Evolutionary conservation across 2,113 vertebrate genomes (phyloP).

Genomic region (Bambusicola thoracicus): DNA sequence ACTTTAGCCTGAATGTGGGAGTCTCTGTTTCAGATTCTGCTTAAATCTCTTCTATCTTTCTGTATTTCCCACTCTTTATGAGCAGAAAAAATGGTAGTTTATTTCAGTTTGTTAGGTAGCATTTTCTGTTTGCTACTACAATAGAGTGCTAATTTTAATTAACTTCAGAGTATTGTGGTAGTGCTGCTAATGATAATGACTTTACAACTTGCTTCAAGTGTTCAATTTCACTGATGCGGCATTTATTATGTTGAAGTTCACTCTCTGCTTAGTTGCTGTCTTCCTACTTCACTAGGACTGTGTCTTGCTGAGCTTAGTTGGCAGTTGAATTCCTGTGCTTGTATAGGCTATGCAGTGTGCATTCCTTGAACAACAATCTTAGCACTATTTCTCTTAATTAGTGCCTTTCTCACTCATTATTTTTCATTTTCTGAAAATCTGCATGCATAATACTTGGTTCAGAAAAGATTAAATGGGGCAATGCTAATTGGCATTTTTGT

Average conservation of each 20-base stretch:
- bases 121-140: background rate
- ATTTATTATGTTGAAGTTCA: background rate
- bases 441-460: background rate
- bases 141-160: background rate
- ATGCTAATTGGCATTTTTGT: background rate
- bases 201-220: background rate
- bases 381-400: background rate
- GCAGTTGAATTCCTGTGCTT: background rate
- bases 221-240: background rate
- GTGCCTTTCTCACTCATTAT: background rate
- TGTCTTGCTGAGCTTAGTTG: background rate
- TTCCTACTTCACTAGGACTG: background rate
- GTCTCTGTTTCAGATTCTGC: background rate
- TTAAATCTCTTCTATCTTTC: background rate
- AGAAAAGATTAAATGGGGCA: background rate
- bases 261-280: background rate
- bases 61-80: background rate
- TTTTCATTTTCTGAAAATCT: accelerated
- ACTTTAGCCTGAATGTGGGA: background rate
- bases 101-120: background rate
- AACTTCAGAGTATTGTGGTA: background rate
- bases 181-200: background rate
- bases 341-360: background rate
- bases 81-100: background rate
- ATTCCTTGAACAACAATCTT: background rate